These are phyloP conservation scores for Harlomillsia oculata DNA, from an alignment of 1,140 invertebrate genomes.

Conservation along the genomic window DNA sequence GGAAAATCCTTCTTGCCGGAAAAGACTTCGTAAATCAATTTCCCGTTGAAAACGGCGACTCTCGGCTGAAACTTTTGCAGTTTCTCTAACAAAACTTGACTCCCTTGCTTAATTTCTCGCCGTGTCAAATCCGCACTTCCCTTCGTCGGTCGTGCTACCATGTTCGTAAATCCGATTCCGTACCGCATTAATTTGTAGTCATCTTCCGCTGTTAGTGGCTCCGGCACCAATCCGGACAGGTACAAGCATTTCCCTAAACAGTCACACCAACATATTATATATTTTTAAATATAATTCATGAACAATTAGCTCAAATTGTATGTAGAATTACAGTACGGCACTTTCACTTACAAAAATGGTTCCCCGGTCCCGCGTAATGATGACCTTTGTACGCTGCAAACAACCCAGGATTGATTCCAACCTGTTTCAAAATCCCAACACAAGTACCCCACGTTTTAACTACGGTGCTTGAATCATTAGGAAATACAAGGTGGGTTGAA, in stretches of 20 bases:
- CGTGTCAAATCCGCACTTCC: constrained; percentile 89
- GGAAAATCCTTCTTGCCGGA: constrained; percentile 94
- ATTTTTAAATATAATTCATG: too few relatives aligned
- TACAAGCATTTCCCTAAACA: constrained; percentile 88
- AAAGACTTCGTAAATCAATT: constrained; percentile 95
- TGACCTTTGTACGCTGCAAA: constrained; percentile 96
- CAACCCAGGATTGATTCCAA: constrained; percentile 93
- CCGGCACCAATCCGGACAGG: constrained; percentile 81
- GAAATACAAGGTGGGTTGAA: background rate
- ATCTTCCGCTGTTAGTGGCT: constrained; percentile 91
- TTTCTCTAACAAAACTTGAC: constrained; percentile 80
- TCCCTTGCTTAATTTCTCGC: constrained; percentile 93
- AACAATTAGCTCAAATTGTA: background rate
- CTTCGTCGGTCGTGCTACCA: constrained; percentile 87
- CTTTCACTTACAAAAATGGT: constrained; percentile 84
- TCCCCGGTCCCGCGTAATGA: constrained; percentile 95
- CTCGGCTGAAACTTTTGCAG: constrained; percentile 85
- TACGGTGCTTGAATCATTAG: background rate
- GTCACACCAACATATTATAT: background rate
- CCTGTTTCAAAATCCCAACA: constrained; percentile 50
- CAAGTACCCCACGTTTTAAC: background rate
- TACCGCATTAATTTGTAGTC: constrained; percentile 85
- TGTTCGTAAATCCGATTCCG: constrained; percentile 96
- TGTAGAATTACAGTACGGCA: background rate
- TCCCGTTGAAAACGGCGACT: constrained; percentile 96